These are phyloP conservation scores for Cygnus atratus DNA, from an alignment of 2,113 vertebrate species.

Conservation along the genomic window DNA sequence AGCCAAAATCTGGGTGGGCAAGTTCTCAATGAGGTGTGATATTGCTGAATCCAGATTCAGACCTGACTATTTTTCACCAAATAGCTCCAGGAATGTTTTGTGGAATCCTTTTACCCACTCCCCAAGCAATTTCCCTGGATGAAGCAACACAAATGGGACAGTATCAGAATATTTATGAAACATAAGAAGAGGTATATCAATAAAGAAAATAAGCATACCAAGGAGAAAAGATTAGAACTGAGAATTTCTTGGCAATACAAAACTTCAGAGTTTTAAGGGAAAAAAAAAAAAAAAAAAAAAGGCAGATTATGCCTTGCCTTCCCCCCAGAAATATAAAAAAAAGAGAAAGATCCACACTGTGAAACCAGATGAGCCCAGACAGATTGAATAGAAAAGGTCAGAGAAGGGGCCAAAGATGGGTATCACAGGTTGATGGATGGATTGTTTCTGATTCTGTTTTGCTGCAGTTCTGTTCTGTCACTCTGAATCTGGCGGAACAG, in stretches of 20 bases:
- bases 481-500: neutral
- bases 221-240: neutral
- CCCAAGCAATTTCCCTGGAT: neutral
- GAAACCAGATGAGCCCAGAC: neutral
- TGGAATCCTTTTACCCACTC: neutral
- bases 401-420: neutral
- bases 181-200: neutral
- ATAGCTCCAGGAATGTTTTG: neutral
- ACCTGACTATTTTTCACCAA: neutral
- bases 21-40: neutral
- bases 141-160: neutral
- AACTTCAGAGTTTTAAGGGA: neutral
- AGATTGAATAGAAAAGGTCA: neutral
- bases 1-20: neutral
- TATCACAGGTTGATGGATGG: neutral
- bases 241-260: neutral
- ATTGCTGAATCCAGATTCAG: neutral
- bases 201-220: neutral
- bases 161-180: neutral
- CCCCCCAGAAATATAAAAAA: rapidly evolving
- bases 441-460: neutral
- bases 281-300: no score
- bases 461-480: neutral
- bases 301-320: no score
- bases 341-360: neutral